Evolutionary conservation across 2,113 vertebrate species (phyloP).

Genomic region (Promerops cafer): DNA sequence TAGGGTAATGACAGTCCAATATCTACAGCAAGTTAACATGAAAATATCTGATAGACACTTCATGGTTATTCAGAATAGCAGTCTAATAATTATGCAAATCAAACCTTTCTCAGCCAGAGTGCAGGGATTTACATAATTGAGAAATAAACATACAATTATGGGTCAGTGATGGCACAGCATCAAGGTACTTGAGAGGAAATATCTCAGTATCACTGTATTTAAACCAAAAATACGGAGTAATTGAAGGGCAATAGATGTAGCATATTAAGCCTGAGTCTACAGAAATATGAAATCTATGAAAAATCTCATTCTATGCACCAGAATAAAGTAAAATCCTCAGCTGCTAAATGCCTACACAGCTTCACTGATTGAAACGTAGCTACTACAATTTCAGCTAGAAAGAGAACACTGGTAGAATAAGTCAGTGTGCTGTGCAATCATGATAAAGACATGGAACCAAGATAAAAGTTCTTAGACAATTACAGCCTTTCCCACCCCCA

Average conservation of each 20-base stretch:
- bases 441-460: background rate
- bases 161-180: background rate
- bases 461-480: background rate
- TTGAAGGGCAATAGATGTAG: background rate
- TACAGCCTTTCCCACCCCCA: background rate
- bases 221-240: background rate
- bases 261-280: background rate
- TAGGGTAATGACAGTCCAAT: background rate
- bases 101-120: background rate
- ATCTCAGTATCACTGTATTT: background rate
- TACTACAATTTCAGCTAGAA: background rate
- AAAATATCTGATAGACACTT: background rate
- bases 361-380: background rate
- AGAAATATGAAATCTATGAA: background rate
- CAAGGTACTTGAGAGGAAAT: background rate
- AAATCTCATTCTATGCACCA: background rate
- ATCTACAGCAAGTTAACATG: background rate
- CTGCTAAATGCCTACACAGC: background rate
- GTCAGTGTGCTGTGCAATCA: background rate
- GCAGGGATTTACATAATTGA: background rate
- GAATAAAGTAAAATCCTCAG: background rate
- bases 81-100: constrained; percentile 1
- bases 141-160: constrained; percentile 4
- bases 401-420: background rate
- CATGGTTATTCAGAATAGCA: background rate